Percentiles rank a stretch among this genome's conserved stretches.
phyloP scores from a whole-genome alignment of 2,888 invertebrate species.

The Branchipolynoe longqiensis region DNA sequence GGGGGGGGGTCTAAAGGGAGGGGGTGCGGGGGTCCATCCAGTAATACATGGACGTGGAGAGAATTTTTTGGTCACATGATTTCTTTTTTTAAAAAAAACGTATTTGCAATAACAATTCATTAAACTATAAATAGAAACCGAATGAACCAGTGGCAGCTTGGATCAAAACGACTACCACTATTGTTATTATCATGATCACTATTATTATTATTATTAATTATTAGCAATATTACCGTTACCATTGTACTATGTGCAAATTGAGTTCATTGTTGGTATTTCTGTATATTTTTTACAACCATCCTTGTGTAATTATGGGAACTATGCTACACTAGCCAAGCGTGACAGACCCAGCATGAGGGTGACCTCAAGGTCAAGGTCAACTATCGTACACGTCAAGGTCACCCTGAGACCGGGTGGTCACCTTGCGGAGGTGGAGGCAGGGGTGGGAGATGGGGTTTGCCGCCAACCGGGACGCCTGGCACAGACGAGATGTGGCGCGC shows the following conservation, averaged over 20 bases:
- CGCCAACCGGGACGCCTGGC: background rate
- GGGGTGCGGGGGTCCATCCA: too few species aligned
- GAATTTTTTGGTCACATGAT: too few species aligned
- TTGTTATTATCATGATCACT: too few species aligned
- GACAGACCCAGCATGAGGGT: background rate
- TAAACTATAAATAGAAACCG: background rate
- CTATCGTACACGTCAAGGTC: background rate
- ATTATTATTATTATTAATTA: background rate
- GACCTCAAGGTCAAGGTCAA: background rate
- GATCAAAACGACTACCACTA: background rate
- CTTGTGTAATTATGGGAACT: slow-evolving; percentile 17
- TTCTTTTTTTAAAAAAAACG: too few species aligned
- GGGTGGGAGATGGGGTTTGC: background rate
- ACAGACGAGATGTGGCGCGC: too few species aligned
- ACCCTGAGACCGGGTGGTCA: background rate
- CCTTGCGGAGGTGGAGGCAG: too few species aligned
- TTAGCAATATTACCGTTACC: too few species aligned
- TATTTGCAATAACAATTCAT: background rate
- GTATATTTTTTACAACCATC: slow-evolving; percentile 27
- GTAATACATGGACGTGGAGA: too few species aligned
- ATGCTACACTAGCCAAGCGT: background rate
- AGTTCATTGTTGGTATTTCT: background rate
- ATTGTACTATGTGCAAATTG: slow-evolving; percentile 1
- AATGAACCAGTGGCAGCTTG: slow-evolving; percentile 21
- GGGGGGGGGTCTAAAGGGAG: too few species aligned